A percentile compares a stretch with the other conserved stretches of the same genome.
phyloP scores from a whole-genome alignment of 2,113 vertebrate species.

The Phaetusa simplex region DNA sequence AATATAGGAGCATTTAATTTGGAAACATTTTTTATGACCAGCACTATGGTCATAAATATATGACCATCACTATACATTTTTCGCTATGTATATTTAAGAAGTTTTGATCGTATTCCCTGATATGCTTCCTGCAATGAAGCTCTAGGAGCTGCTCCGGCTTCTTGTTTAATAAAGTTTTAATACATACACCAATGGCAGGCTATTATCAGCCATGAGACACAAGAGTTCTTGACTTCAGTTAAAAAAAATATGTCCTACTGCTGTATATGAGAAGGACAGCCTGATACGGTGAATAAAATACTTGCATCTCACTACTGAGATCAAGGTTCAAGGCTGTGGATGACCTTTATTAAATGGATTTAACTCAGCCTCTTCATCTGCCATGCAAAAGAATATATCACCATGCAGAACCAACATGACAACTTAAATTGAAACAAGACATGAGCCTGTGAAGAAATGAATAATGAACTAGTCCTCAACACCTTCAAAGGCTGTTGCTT shows the following conservation, averaged over 20 bases:
- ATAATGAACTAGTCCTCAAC: constrained; percentile 4
- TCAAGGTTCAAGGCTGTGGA: constrained; percentile 1
- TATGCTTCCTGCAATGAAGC: neutral
- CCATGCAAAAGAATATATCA: neutral
- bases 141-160: neutral
- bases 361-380: neutral
- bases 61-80: neutral
- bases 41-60: no score
- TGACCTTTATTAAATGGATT: constrained; percentile 7
- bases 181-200: neutral
- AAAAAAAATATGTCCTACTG: neutral
- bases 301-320: neutral
- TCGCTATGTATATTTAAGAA: neutral
- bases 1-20: neutral
- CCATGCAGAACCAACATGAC: neutral
- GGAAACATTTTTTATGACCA: neutral
- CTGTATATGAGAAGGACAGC: neutral
- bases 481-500: neutral
- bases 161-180: neutral
- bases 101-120: neutral
- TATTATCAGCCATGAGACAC: neutral
- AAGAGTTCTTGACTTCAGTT: neutral
- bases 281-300: neutral
- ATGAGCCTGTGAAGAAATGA: neutral
- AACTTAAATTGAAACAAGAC: constrained; percentile 43